Base-by-base conservation (phyloP, 1,140 invertebrate species). In the Dreissena polymorpha region DNA sequence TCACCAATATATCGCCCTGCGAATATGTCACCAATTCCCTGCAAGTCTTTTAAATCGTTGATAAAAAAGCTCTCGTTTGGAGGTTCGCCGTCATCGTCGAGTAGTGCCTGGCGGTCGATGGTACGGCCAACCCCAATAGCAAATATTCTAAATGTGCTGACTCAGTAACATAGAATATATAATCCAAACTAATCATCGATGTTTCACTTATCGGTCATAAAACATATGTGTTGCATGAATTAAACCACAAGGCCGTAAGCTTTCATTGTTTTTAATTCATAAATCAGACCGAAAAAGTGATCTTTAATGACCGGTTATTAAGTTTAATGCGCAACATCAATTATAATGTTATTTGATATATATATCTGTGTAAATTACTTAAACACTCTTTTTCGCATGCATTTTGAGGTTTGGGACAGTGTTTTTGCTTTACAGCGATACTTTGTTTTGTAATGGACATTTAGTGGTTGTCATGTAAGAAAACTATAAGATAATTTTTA, bases 1-100 rank as follows among this genome's bases (percentile, higher is more conserved):
- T 14, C 29, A 79, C 76, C 76, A 21, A 69, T 79, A 69, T 69
- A 60, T 70, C 25, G 51, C 21, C 70, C 76, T 23, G 76, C 65
- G 3, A 79, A 69, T 50, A 79, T 69, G 18, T 69, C 76, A 16
- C 50, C 67, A 14, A 79, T 63, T 21, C 70, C 23, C 5, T 69
- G 29, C 13, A 79, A 55, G 49, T 79, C 67, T 14, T 69, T 79
- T 18, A 69, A 79, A 0, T 79, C n/a, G 10, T 23, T 6, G 50
- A 79, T 23, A 8, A 53, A 23, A 23, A 79, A 79, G 27, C 69
- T 64, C 64, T 79, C 76, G 7, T 69, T 39, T 23, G 68, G 49
- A 18, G 76, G 76, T 51, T 27, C 57, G 10, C 65, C 57, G 5
- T 64, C 76, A 29, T 69, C 69, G 12, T 79, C 65, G 0, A 7